Evolutionary conservation across 2,113 vertebrate species (phyloP).

Genomic region (Istiophorus platypterus): DNA sequence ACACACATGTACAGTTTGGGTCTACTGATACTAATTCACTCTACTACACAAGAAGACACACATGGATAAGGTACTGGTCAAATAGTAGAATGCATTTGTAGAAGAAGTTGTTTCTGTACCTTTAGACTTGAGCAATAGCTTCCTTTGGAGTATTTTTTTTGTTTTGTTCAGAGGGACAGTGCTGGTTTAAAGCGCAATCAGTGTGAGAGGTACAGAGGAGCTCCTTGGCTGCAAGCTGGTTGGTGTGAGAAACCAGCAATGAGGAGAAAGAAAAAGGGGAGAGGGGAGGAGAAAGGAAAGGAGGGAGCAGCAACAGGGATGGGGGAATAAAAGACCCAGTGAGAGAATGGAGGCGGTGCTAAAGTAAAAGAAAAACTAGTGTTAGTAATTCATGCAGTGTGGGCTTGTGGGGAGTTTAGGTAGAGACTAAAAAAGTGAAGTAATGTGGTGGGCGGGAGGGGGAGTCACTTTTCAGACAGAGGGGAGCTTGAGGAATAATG

Average conservation of each 20-base stretch:
- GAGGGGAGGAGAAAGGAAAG: conserved; percentile 60
- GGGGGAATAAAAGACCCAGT: conserved; percentile 69
- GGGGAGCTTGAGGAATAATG: conserved; percentile 70
- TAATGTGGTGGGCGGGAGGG: conserved; percentile 47
- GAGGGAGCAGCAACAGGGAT: conserved; percentile 27
- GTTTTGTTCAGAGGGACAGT: conserved; percentile 12
- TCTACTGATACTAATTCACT: conserved; percentile 7
- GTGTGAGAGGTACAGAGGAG: conserved; percentile 35
- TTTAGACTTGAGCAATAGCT: conserved; percentile 55
- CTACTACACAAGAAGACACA: conserved; percentile 21
- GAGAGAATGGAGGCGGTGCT: conserved; percentile 72
- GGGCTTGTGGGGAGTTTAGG: conserved; percentile 53
- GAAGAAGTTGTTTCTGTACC: conserved; percentile 65
- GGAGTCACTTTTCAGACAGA: conserved; percentile 58
- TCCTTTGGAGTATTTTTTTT: conserved; percentile 52
- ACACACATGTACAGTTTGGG: conserved; percentile 58
- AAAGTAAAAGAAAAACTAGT: conserved; percentile 39
- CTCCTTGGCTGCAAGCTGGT: conserved; percentile 69
- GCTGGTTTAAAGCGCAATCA: conserved; percentile 49
- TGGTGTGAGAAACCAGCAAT: conserved; percentile 54
- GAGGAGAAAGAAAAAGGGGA: conserved; percentile 47
- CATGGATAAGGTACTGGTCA: conserved; percentile 19
- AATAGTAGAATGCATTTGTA: conserved; percentile 28
- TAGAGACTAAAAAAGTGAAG: conserved; percentile 56
- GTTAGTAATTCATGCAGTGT: conserved; percentile 43